Evolutionary conservation across 2,113 vertebrate species (phyloP).

Genomic region (Chlorocebus sabaeus): DNA sequence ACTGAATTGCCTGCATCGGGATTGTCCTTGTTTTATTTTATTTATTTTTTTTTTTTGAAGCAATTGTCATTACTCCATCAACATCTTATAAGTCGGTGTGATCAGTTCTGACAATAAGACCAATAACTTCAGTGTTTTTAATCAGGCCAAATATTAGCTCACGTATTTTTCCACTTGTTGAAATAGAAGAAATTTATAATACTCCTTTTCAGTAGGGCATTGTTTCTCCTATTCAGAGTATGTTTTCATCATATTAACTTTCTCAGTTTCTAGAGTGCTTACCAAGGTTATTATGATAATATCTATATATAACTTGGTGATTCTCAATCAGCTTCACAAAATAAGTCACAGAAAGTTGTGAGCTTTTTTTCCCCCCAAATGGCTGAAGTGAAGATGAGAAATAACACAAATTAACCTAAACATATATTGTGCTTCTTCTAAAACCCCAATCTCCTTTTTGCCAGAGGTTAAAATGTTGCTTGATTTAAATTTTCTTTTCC

Average conservation of each 20-base stretch:
- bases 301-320: background rate
- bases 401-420: background rate
- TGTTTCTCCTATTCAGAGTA: background rate
- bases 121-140: background rate
- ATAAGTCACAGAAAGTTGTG: background rate
- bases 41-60: background rate
- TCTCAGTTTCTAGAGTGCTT: background rate
- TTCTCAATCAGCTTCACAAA: background rate
- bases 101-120: background rate
- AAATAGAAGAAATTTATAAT: background rate
- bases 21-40: background rate
- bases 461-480: background rate
- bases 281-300: background rate
- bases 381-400: background rate
- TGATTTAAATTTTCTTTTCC: background rate
- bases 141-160: background rate
- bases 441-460: background rate
- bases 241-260: background rate
- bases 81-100: background rate
- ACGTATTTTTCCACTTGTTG: background rate
- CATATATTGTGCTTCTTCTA: background rate
- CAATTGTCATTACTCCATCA: background rate
- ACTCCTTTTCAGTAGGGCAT: background rate
- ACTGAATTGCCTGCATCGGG: background rate
- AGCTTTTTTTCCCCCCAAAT: background rate